Base-by-base conservation (phyloP, 2,113 vertebrate species). In the Crotalus viridis region DNA sequence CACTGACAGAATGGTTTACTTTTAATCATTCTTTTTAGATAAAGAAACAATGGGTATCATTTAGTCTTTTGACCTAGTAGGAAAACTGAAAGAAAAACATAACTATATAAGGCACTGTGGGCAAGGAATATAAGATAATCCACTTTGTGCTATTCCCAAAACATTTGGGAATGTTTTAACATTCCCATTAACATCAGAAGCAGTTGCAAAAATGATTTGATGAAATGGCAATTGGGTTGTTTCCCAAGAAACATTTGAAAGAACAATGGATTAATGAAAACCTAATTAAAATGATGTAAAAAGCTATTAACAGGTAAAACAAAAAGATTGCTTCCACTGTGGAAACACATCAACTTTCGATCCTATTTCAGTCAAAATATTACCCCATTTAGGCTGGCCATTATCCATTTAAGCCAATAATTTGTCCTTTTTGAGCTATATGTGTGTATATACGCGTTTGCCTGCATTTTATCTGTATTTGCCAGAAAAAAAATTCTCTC, bases 11-110 rank as follows among this genome's bases (percentile, higher is more conserved):
- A 64, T 22, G 61, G 17, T 92, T 59, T 0, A 0, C 43, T 89
- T 95, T 94, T 95, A 92, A 95, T 95, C 94, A 93, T 95, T 91
- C 95, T 92, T 93, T 95, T 92, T 69, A 28, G 93, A 91, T 87
- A 88, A 4, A 92, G 56, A 91, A 9, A 48, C 92, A 91, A 19
- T 92, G 10, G 64, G 93, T 93, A 95, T 8, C 22, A 21, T 81
- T 81, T 81, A 43, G 33, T 43, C 17, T 52, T 52, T 88, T 94
- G 93, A 90, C 92, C 88, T 93, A 88, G 59, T 57, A 51, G 8
- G 1, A 0, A 7, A 90, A 56, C 94, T 87, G 94, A 93, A 95
- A 91, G 43, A 92, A 33, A 92, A 88, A 86, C 3, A 43, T 89
- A 69, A 91, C 57, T 87, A 57, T 94, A 89, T 91, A 51, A 94